Conservation (phyloP, 2,888 invertebrate genomes). For the Monoplex corrugatus region DNA sequence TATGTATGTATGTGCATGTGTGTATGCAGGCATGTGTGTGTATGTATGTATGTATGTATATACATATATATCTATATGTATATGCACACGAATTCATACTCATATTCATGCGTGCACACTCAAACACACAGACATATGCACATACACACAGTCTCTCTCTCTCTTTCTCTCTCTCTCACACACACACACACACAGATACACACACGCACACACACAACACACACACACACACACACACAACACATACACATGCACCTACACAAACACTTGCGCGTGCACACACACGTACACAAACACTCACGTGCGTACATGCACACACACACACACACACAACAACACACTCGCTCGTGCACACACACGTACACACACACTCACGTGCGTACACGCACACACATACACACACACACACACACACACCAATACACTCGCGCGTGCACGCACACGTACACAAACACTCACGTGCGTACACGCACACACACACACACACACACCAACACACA, state of each 20-base stretch:
- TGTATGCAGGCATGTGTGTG: too few relatives aligned
- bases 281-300: neutral
- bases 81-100: too few relatives aligned
- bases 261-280: neutral
- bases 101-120: too few relatives aligned
- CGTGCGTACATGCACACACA: neutral
- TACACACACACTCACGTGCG: slow-evolving; percentile 15
- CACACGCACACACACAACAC: neutral
- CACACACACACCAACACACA: neutral
- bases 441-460: neutral
- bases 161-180: neutral
- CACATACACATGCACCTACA: neutral
- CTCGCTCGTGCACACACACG: neutral
- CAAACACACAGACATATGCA: too few relatives aligned
- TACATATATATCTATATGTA: too few relatives aligned
- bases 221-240: neutral
- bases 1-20: too few relatives aligned
- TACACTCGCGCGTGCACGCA: slow-evolving; percentile 1
- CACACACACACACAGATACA: neutral
- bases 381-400: neutral
- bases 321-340: neutral
- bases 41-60: too few relatives aligned
- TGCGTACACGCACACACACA: neutral
- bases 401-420: neutral
- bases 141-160: too few relatives aligned